These are phyloP conservation scores for Cerceris ruficornis DNA, from an alignment of 2,888 invertebrate genomes.

Conservation along the genomic window DNA sequence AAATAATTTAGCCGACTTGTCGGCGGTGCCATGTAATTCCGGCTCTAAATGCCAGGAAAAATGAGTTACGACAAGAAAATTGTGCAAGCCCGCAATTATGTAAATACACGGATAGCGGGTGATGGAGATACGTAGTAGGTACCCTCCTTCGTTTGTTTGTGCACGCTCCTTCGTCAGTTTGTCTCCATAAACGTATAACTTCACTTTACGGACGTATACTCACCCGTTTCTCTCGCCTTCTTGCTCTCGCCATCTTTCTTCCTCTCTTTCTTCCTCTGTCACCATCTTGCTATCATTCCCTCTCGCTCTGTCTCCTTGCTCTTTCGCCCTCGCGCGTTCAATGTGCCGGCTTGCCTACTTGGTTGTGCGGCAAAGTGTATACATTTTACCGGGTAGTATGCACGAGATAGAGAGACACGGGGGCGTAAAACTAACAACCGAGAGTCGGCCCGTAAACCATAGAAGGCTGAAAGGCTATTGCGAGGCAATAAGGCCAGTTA, in stretches of 20 bases:
- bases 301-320: neutral
- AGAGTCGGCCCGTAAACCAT: constrained; percentile 45
- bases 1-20: constrained; percentile 62
- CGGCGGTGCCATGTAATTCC: constrained; percentile 55
- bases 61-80: constrained; percentile 71
- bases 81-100: constrained; percentile 70
- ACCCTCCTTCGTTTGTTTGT: constrained; percentile 5
- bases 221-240: neutral
- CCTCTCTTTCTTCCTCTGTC: neutral
- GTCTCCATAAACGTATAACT: neutral
- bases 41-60: constrained; percentile 68
- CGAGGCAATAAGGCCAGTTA: constrained; percentile 54
- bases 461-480: constrained; percentile 61
- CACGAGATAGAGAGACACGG: constrained; percentile 16
- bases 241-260: neutral
- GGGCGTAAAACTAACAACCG: constrained; percentile 46
- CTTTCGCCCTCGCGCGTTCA: neutral
- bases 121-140: constrained; percentile 8
- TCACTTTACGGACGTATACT: neutral
- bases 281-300: neutral
- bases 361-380: neutral
- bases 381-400: constrained; percentile 5
- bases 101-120: constrained; percentile 53
- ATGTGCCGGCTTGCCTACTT: neutral
- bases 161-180: neutral